These are phyloP conservation scores for Agriopis leucophaearia DNA, from an alignment of 2,888 invertebrate species.

Conservation along the genomic window DNA sequence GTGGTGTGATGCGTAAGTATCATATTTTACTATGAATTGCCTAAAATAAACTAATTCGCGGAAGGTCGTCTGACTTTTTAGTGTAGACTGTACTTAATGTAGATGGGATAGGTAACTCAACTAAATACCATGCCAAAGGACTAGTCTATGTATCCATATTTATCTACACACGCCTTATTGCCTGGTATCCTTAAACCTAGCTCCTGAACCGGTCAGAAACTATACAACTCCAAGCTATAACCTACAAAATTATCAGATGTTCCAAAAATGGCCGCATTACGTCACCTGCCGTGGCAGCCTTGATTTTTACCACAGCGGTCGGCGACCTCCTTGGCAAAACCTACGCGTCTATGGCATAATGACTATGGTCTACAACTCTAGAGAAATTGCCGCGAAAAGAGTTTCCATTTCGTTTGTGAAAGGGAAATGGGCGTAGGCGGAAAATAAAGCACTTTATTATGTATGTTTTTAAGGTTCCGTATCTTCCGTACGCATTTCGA, in stretches of 20 bases:
- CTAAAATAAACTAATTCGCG: no score
- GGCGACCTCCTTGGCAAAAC: slow-evolving; percentile 45
- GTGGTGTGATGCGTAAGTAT: no score
- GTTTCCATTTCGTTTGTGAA: slow-evolving; percentile 46
- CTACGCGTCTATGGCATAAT: slow-evolving; percentile 41
- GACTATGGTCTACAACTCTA: slow-evolving; percentile 36
- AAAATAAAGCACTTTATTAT: neutral
- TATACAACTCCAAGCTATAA: neutral
- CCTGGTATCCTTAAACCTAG: no score
- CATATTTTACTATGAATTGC: no score
- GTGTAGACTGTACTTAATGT: no score
- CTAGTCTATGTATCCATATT: no score
- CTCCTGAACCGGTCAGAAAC: no score
- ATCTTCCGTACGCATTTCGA: no score
- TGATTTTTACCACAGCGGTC: slow-evolving; percentile 40
- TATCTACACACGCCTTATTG: no score
- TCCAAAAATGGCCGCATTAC: slow-evolving; percentile 34
- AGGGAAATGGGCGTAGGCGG: slow-evolving; percentile 34
- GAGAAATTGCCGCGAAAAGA: slow-evolving; percentile 57
- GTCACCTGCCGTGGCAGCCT: slow-evolving; percentile 41
- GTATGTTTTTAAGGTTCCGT: neutral
- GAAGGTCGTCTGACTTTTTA: no score
- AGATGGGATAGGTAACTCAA: no score
- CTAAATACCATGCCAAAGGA: no score
- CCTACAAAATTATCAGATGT: slow-evolving; percentile 8